A percentile compares a stretch with the other conserved stretches of the same genome.
Conservation (phyloP, 2,797 vertebrate species). For the Artibeus jamaicensis region DNA sequence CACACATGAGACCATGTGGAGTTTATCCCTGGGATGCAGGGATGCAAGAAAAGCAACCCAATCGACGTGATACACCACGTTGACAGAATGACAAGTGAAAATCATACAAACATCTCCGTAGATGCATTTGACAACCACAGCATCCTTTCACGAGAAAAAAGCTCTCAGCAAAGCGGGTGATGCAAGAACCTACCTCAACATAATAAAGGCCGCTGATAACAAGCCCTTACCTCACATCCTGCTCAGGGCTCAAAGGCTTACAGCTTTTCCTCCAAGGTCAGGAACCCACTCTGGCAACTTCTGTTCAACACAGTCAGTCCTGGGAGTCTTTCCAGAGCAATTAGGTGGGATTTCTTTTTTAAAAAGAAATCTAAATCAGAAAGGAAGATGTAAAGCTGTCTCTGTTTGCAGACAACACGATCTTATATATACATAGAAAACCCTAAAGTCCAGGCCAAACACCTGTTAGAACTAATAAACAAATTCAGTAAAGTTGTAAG, state of each 20-base stretch:
- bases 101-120: not conserved
- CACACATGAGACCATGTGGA: not conserved
- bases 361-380: no score
- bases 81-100: not conserved
- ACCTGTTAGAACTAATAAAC: not conserved
- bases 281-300: not conserved
- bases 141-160: no score
- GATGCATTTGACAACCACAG: not conserved
- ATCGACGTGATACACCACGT: no score
- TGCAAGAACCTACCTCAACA: no score
- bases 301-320: not conserved
- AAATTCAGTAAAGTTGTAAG: not conserved
- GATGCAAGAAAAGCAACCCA: not conserved
- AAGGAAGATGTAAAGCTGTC: no score
- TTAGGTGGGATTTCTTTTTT: no score
- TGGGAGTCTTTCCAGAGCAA: no score
- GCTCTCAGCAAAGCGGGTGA: no score
- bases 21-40: no score
- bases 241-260: not conserved
- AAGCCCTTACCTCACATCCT: not conserved
- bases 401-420: not conserved
- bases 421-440: not conserved
- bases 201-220: no score
- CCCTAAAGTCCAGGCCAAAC: not conserved
- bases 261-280: not conserved